Evolutionary conservation across 2,113 vertebrate genomes (phyloP).

Genomic region (Apteryx mantelli): DNA sequence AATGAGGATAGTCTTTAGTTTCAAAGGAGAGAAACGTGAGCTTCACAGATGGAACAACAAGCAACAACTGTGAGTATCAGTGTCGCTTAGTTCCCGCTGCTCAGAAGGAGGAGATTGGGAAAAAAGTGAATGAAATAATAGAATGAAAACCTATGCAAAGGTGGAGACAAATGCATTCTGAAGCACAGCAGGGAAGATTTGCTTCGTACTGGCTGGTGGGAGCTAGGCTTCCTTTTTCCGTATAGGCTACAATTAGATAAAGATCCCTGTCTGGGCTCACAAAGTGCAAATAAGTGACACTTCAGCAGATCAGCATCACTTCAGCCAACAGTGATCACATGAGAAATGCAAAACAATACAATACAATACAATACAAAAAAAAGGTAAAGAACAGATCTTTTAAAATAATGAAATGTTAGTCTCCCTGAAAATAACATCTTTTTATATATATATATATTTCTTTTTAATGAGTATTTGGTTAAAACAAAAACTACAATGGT

Average conservation of each 20-base stretch:
- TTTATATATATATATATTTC: not conserved
- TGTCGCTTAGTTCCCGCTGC: not conserved
- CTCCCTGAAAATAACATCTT: not conserved
- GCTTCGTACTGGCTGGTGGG: not conserved
- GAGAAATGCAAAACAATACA: not conserved
- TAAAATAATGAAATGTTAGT: not conserved
- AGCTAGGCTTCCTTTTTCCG: not conserved
- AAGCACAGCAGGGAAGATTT: not conserved
- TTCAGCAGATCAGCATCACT: not conserved
- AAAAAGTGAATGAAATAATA: not conserved
- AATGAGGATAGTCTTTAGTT: slow-evolving; percentile 58
- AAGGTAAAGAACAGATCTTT: not conserved
- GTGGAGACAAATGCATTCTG: not conserved
- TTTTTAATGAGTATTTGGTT: not conserved
- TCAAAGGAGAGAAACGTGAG: slow-evolving; percentile 50
- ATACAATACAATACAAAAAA: not conserved
- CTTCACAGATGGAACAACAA: slow-evolving; percentile 56
- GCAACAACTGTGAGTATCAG: slow-evolving; percentile 67
- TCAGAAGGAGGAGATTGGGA: not conserved
- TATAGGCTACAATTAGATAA: not conserved
- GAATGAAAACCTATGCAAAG: not conserved
- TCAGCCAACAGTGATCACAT: not conserved
- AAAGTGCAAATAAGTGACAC: not conserved
- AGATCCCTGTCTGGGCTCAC: not conserved
- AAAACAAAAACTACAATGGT: not conserved